A percentile compares a stretch with the other conserved stretches of the same genome.
Conservation (phyloP, 2,888 invertebrate species). For the Trissolcus brochymenae region DNA sequence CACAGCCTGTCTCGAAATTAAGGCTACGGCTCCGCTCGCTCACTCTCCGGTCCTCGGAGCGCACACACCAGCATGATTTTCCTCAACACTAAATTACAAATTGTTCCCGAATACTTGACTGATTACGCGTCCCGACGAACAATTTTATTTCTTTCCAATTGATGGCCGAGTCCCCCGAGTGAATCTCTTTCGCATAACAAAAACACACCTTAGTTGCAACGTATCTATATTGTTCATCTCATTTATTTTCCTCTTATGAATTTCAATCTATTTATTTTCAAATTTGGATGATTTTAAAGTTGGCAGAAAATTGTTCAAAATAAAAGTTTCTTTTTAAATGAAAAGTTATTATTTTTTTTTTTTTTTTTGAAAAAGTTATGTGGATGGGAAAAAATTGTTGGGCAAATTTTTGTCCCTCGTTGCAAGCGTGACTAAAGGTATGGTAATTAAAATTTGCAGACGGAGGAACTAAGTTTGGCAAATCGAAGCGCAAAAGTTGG, state of each 20-base stretch:
- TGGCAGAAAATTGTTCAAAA: no score
- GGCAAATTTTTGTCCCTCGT: no score
- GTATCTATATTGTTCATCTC: neutral
- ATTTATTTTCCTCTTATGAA: neutral
- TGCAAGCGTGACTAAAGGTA: no score
- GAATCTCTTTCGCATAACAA: neutral
- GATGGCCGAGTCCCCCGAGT: constrained; percentile 17
- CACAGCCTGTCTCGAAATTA: constrained; percentile 72
- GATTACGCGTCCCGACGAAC: constrained; percentile 43
- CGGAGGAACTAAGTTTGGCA: constrained; percentile 13
- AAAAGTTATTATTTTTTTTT: no score
- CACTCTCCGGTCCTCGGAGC: constrained; percentile 34
- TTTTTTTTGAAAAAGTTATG: neutral
- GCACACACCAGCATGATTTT: constrained; percentile 24
- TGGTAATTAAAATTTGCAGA: constrained; percentile 23
- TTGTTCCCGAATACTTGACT: constrained; percentile 53
- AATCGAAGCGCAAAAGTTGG: constrained; percentile 44
- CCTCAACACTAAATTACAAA: constrained; percentile 51
- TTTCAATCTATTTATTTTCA: no score
- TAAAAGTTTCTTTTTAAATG: no score
- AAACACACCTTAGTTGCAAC: neutral
- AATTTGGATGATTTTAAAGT: no score
- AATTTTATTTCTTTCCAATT: constrained; percentile 48
- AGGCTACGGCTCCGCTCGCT: constrained; percentile 60
- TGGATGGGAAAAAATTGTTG: no score